These are phyloP conservation scores for Psilanteris sp. DNA, from an alignment of 1,140 invertebrate genomes.

Conservation along the genomic window DNA sequence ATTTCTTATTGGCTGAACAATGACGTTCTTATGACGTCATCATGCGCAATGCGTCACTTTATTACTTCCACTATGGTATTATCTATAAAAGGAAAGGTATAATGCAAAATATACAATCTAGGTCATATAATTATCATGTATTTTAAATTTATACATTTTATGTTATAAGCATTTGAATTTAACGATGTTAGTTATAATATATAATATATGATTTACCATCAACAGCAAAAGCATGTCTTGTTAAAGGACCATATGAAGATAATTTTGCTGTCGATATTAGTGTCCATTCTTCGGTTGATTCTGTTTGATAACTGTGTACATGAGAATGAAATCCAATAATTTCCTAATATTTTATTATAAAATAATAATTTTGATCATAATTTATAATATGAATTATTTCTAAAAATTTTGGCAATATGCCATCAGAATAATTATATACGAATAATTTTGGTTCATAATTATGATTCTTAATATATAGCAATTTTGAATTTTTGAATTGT, in stretches of 20 bases:
- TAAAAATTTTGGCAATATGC: background rate
- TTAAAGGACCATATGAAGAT: constrained; percentile 4
- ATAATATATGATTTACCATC: constrained; percentile 15
- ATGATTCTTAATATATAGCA: background rate
- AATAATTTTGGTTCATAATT: background rate
- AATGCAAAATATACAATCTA: no score
- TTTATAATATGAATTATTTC: constrained; percentile 4
- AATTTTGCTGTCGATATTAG: background rate
- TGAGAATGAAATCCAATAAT: constrained; percentile 4
- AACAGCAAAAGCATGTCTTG: constrained; percentile 1
- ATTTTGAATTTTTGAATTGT: constrained; percentile 1
- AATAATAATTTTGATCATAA: constrained; percentile 2
- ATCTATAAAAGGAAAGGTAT: no score
- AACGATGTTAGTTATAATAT: constrained; percentile 28
- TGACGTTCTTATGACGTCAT: no score
- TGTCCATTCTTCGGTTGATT: background rate
- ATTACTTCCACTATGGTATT: no score
- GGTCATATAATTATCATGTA: no score
- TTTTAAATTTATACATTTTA: no score
- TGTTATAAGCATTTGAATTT: no score
- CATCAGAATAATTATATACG: background rate
- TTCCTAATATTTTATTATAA: background rate
- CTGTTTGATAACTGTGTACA: constrained; percentile 5
- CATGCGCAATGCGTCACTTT: no score
- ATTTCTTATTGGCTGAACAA: no score